These are phyloP conservation scores for Temnothorax ravouxi DNA, from an alignment of 2,888 invertebrate genomes.

Conservation along the genomic window DNA sequence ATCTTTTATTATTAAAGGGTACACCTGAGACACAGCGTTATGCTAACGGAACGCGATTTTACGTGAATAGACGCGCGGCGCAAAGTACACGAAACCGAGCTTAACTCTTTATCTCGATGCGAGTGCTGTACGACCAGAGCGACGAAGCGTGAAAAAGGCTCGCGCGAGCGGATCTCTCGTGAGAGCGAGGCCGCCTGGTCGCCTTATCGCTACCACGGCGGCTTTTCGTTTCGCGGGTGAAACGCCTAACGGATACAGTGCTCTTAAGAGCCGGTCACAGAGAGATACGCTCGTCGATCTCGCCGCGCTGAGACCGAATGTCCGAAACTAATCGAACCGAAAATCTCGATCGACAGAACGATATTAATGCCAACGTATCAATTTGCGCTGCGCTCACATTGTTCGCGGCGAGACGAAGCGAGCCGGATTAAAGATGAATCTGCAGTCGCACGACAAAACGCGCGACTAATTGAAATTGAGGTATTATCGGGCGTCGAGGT, in stretches of 20 bases:
- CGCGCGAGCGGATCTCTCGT: slow-evolving; percentile 73
- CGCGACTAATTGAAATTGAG: slow-evolving; percentile 45
- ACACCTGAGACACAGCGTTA: not conserved
- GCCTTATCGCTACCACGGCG: slow-evolving; percentile 73
- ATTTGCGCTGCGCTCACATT: slow-evolving; percentile 38
- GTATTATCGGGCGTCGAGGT: not conserved
- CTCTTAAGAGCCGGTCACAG: slow-evolving; percentile 56
- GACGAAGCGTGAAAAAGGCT: slow-evolving; percentile 80
- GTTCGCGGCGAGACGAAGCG: slow-evolving; percentile 26
- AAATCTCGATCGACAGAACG: slow-evolving; percentile 62
- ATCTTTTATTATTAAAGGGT: not conserved
- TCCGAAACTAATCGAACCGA: slow-evolving; percentile 52
- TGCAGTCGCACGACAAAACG: slow-evolving; percentile 33
- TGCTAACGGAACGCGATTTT: not conserved
- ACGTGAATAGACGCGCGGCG: not conserved
- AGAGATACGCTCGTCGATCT: slow-evolving; percentile 65
- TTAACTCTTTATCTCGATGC: slow-evolving; percentile 78
- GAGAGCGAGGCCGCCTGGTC: slow-evolving; percentile 62
- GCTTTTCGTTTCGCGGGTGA: slow-evolving; percentile 74
- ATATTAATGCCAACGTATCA: slow-evolving; percentile 42
- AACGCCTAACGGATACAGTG: slow-evolving; percentile 65
- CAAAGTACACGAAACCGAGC: slow-evolving; percentile 72
- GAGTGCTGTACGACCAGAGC: slow-evolving; percentile 72
- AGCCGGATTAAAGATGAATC: slow-evolving; percentile 45
- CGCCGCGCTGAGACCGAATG: slow-evolving; percentile 44